A percentile compares a stretch with the other conserved stretches of the same genome.
Conservation (phyloP, 2,888 invertebrate species). For the Drosophila rubida region DNA sequence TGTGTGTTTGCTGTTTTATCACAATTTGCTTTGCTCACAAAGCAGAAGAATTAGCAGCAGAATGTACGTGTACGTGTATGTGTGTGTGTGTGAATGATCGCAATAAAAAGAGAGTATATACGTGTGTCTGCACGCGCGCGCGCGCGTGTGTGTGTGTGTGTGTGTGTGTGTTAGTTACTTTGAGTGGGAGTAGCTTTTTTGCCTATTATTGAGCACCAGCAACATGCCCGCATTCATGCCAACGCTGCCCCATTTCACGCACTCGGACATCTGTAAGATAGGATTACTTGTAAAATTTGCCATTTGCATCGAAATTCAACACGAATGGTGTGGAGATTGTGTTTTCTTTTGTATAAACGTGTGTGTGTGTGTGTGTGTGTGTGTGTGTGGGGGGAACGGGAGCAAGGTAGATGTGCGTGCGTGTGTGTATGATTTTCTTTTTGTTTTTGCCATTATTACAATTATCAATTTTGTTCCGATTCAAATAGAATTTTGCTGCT, state of each 20-base stretch:
- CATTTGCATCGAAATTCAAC: constrained; percentile 22
- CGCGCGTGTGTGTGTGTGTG: constrained; percentile 19
- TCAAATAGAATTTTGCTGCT: constrained; percentile 45
- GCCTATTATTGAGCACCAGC: constrained; percentile 86
- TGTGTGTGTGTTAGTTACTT: constrained; percentile 52
- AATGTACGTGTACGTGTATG: constrained; percentile 19
- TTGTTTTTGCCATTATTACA: constrained; percentile 3
- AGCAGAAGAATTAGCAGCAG: constrained; percentile 31
- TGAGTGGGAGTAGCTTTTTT: constrained; percentile 70
- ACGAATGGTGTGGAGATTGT: constrained; percentile 6
- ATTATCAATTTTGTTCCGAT: not conserved
- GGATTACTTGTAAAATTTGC: constrained; percentile 73
- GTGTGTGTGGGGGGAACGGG: not conserved
- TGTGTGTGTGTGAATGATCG: constrained; percentile 20
- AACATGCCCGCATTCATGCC: constrained; percentile 90
- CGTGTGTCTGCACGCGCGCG: constrained; percentile 15
- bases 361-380: not conserved
- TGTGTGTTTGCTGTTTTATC: constrained; percentile 43
- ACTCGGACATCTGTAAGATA: constrained; percentile 89
- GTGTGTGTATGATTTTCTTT: constrained; percentile 30
- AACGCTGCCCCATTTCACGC: constrained; percentile 89
- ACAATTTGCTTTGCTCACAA: constrained; percentile 55
- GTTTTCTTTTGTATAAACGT: not conserved
- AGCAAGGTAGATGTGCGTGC: constrained; percentile 9
- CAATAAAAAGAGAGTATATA: constrained; percentile 7